These are phyloP conservation scores for Bombycilla garrulus DNA, from an alignment of 2,113 vertebrate genomes.

Conservation along the genomic window DNA sequence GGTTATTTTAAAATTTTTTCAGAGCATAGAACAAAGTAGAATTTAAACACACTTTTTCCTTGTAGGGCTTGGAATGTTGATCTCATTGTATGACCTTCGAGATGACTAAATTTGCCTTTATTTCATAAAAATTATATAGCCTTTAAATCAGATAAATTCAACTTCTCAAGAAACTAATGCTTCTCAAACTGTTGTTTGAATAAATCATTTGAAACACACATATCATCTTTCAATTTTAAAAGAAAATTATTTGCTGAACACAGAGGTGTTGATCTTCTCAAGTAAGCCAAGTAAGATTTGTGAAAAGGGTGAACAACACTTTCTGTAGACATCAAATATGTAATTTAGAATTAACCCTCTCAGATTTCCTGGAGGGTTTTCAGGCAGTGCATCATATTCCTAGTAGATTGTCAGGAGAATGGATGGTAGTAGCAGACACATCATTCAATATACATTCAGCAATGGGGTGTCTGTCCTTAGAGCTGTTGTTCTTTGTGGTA, in stretches of 20 bases:
- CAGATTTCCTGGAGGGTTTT: not conserved
- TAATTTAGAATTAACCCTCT: slow-evolving; percentile 22
- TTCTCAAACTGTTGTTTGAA: not conserved
- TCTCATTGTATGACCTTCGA: not conserved
- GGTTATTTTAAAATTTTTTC: not conserved
- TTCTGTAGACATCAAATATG: not conserved
- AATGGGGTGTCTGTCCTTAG: not conserved
- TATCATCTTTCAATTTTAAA: not conserved
- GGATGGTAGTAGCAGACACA: not conserved
- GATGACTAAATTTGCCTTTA: not conserved
- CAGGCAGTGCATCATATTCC: not conserved
- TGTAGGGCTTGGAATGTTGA: not conserved
- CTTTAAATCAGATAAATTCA: not conserved
- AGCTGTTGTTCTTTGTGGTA: not conserved
- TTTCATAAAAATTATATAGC: not conserved
- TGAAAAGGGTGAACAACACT: not conserved
- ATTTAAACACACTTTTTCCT: not conserved
- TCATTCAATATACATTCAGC: not conserved
- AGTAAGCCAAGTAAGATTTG: not conserved
- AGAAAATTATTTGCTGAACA: not conserved
- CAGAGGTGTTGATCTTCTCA: not conserved
- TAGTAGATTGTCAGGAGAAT: not conserved
- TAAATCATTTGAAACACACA: not conserved
- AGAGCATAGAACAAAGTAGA: not conserved
- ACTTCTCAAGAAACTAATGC: not conserved